These are phyloP conservation scores for Matsumurasca onukii DNA, from an alignment of 1,140 invertebrate genomes.

Conservation along the genomic window DNA sequence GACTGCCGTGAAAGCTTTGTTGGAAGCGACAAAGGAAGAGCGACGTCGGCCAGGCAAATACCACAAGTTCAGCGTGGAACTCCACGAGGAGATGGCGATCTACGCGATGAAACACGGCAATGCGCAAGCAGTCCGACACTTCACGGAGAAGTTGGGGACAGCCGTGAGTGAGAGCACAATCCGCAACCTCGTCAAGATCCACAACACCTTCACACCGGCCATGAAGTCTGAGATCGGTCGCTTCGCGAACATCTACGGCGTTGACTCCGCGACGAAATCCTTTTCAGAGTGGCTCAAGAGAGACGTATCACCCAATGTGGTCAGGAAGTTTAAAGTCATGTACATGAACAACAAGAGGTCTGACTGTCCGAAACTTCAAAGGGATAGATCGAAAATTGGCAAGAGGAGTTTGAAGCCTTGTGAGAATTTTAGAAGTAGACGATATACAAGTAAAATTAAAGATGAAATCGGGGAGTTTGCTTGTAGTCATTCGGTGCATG, in stretches of 20 bases:
- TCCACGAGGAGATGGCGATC: conserved; percentile 47
- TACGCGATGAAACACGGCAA: conserved; percentile 46
- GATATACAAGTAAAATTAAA: conserved; percentile 43
- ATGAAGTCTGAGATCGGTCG: conserved; percentile 47
- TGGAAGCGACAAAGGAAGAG: conserved; percentile 46
- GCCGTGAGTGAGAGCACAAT: conserved; percentile 48
- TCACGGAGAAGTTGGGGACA: conserved; percentile 43
- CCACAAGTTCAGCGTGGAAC: conserved; percentile 46
- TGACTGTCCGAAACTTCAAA: conserved; percentile 35
- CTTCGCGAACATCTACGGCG: conserved; percentile 44
- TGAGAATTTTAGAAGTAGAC: conserved; percentile 30
- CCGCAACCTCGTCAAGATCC: conserved; percentile 47
- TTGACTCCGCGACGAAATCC: conserved; percentile 44
- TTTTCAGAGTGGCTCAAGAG: conserved; percentile 44
- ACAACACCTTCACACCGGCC: conserved; percentile 43
- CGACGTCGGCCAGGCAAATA: conserved; percentile 47
- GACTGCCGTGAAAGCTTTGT: conserved; percentile 44
- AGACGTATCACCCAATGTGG: conserved; percentile 42
- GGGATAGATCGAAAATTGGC: conserved; percentile 1
- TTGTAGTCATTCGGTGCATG: conserved; percentile 40
- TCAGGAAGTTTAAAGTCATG: conserved; percentile 46
- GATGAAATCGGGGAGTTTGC: conserved; percentile 47
- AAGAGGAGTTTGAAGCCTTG: neutral
- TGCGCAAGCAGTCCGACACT: conserved; percentile 43
- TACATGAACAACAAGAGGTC: conserved; percentile 39